Evolutionary conservation across 2,113 vertebrate species (phyloP), one percentile per base, ranked within the genome.

Genomic region (Eulacestoma nigropectus): DNA sequence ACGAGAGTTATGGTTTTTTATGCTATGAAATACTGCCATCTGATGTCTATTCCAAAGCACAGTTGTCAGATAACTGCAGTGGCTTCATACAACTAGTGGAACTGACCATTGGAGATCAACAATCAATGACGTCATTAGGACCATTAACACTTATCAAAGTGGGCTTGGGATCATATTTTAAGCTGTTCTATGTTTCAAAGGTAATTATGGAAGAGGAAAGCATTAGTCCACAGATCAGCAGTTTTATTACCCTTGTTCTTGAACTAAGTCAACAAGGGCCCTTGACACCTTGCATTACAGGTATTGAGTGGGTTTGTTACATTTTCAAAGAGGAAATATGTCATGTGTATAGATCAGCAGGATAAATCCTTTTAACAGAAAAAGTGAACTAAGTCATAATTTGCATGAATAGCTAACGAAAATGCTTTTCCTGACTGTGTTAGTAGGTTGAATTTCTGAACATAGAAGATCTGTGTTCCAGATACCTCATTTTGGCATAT

Each of bases 1-100:
- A 35, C 1, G 1, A 88, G 11, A 77, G 22, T 20, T n/a, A 27
- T 27, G 9, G 7, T 47, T 8, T 68, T 63, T 89, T 76, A 30
- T 69, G 49, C 42, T 87, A 35, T 55, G 81, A 89, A 97, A 96
- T 84, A 55, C 93, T 95, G 96, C 94, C 94, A 94, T n/a, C 96
- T 95, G 47, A 76, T 1, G 94, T 73, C 53, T 57, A 6, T 22
- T 91, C 11, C 15, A 69, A 65, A 65, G 27, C 26, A 95, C 4
- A 14, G 20, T 27, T 50, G 87, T 81, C 37, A 87, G 70, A 25
- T 7, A 79, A 33, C 16, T 79, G 17, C 37, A 68, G n/a, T 18
- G 14, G 32, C 32, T 78, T 89, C 65, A 29, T 11, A 53, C 60
- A 68, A 69, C 16, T 35, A 76, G 33, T 21, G 13, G 52, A 55